A percentile compares a stretch with the other conserved stretches of the same genome.
These are phyloP conservation scores for Yponomeuta cagnagella DNA, from an alignment of 2,888 invertebrate genomes.

Conservation along the genomic window DNA sequence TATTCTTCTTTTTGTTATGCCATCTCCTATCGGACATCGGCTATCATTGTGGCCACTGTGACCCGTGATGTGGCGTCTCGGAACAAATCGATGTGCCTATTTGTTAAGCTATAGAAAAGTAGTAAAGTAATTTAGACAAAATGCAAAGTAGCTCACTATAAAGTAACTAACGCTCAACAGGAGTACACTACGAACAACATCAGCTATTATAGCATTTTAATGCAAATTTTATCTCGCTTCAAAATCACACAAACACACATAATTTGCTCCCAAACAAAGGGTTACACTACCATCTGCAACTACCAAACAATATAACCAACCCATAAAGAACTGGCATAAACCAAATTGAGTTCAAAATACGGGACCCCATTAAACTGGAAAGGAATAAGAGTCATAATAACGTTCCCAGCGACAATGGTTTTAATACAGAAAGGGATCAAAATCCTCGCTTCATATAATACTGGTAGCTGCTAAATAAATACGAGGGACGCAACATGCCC, in stretches of 20 bases:
- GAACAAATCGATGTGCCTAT: no score
- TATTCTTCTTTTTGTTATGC: no score
- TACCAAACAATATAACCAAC: slow-evolving; percentile 32
- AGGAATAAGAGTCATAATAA: slow-evolving; percentile 54
- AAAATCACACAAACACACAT: slow-evolving; percentile 23
- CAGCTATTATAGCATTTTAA: slow-evolving; percentile 62
- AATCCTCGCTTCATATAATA: slow-evolving; percentile 33
- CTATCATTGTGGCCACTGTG: no score
- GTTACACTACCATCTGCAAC: slow-evolving; percentile 41
- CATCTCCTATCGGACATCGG: no score
- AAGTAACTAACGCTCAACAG: slow-evolving; percentile 20
- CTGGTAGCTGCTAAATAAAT: slow-evolving; percentile 63
- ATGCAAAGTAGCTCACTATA: slow-evolving; percentile 17
- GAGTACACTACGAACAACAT: slow-evolving; percentile 36
- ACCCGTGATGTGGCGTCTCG: no score
- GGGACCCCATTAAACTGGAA: slow-evolving; percentile 37
- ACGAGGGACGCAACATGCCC: slow-evolving; percentile 54
- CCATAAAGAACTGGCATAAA: slow-evolving; percentile 35
- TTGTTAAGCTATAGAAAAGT: not conserved
- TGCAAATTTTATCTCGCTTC: slow-evolving; percentile 59
- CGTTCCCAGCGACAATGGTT: slow-evolving; percentile 61
- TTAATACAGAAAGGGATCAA: slow-evolving; percentile 51
- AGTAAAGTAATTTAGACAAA: slow-evolving; percentile 15
- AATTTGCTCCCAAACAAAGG: slow-evolving; percentile 16
- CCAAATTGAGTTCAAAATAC: slow-evolving; percentile 26